These are phyloP conservation scores for Conus betulinus DNA, from an alignment of 1,140 invertebrate genomes.

Conservation along the genomic window DNA sequence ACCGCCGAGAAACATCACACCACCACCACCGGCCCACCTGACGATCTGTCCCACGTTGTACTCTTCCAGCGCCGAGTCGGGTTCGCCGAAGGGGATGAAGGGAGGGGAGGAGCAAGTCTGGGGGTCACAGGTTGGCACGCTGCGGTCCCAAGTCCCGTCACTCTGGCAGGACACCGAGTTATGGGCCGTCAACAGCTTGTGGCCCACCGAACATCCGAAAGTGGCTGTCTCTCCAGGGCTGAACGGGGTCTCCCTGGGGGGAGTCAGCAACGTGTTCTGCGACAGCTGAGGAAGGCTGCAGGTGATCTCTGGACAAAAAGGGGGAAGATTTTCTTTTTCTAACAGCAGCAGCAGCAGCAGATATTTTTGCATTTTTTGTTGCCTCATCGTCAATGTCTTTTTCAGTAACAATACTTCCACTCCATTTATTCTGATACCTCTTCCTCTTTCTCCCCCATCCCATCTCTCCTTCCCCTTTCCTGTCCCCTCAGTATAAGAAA, in stretches of 20 bases:
- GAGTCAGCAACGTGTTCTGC: slow-evolving; percentile 53
- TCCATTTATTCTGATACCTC: no score
- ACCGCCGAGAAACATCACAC: background rate
- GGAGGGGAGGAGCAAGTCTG: slow-evolving; percentile 65
- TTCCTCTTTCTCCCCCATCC: no score
- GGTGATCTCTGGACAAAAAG: slow-evolving; percentile 61
- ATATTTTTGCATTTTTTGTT: no score
- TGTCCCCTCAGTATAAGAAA: no score
- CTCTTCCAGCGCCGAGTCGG: slow-evolving; percentile 35
- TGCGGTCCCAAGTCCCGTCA: slow-evolving; percentile 65
- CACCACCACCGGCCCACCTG: slow-evolving; percentile 44
- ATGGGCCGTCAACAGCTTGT: slow-evolving; percentile 56
- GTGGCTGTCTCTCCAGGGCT: slow-evolving; percentile 45
- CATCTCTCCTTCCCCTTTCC: no score
- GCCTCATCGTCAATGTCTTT: no score
- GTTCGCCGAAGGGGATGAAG: slow-evolving; percentile 53
- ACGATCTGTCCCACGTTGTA: slow-evolving; percentile 64
- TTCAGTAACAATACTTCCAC: no score
- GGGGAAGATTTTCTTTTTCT: background rate
- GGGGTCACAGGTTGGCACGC: slow-evolving; percentile 68
- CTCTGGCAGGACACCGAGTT: slow-evolving; percentile 60
- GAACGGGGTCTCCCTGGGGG: slow-evolving; percentile 43
- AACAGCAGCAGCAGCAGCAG: no score
- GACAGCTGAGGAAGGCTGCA: slow-evolving; percentile 62
- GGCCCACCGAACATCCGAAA: slow-evolving; percentile 52